Evolutionary conservation across 1,140 invertebrate species (phyloP), one percentile per base, ranked within the genome.

Genomic region (Cecropterus lyciades): DNA sequence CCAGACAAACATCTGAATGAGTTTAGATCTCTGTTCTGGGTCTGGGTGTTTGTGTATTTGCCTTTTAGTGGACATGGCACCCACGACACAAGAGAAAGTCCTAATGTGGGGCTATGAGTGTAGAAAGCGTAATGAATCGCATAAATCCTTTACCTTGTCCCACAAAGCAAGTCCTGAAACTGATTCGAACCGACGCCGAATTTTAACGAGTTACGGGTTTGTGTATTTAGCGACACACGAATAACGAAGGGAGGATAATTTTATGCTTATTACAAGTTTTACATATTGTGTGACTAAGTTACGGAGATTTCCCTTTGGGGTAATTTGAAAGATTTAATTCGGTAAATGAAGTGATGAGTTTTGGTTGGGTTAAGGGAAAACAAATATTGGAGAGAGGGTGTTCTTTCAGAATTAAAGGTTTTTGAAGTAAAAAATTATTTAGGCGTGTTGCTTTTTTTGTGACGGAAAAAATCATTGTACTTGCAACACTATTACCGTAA

Each of bases 131-230:
- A n/a, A n/a, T n/a, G n/a, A 37, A 37, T 37, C 33, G 40, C 40
- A 7, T 14, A 6, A 6, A 6, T 43, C 40, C 6, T 43, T 0
- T 14, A 13, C 1, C 40, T 43, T 14, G 13, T 43, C 40, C 37
- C 13, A 43, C 40, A 43, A 43, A 43, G 30, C 53, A 57, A 69
- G 24, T 55, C 30, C 43, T 57, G 27, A 60, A 62, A 55, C 59
- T 69, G 67, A 63, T 63, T 63, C 42, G 30, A 43, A 59, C 27
- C 48, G 59, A 63, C 33, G 59, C 53, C 49, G 67, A 69, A 69
- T 69, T 69, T 69, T 63, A 69, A 69, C 67, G 67, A 69, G 59
- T 55, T 69, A 51, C 67, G 17, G 24, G 59, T 46, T 24, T 57
- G 53, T 67, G 46, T 67, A 48, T 51, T 67, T 67, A 59, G 46